Evolutionary conservation across 2,113 vertebrate species (phyloP), one percentile per base, ranked within the genome.

Genomic region (Odontophorus gujanensis): DNA sequence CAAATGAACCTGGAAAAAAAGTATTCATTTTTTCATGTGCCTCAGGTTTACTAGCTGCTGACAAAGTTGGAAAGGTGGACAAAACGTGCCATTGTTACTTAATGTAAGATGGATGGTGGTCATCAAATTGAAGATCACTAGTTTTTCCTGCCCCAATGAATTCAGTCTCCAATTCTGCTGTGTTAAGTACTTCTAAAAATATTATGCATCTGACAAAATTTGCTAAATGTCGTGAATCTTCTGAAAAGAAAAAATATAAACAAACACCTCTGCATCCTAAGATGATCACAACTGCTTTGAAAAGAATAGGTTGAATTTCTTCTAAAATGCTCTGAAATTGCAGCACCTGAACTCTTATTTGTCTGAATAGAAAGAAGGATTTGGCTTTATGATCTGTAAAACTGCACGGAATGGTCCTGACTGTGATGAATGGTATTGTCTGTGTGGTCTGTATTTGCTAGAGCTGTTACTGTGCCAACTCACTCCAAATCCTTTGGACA

Each of bases 361-460:
- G 5, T 21, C 50, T 62, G 55, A 65, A 77, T 7, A 81, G 61
- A 71, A 69, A 32, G 38, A 30, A 79, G 11, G 10, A 42, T 32
- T 89, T 9, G 3, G 13, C 21, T 82, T 59, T 57, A 11, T 30
- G 15, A 24, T 62, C 82, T 82, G 26, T 16, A 81, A 61, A 82
- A 10, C 13, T 50, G 15, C 20, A 40, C 4, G 28, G 57, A 30
- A 59, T 11, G 50, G 63, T 13, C 9, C 59, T 66, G 36, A 34
- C 12, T 2, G 13, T 58, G 40, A 36, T 78, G 61, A 57, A 22
- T 1, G 2, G 30, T 3, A 12, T 12, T 2, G 1, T 26, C 42
- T 58, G 32, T 26, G 40, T 38, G 32, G 1, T 55, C 38, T 84
- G 16, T 32, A n/a, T 69, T 69, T 80, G 4, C 13, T 66, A 38